Evolutionary conservation across 1,140 invertebrate species (phyloP).

Genomic region (Tetramorium simillimum): DNA sequence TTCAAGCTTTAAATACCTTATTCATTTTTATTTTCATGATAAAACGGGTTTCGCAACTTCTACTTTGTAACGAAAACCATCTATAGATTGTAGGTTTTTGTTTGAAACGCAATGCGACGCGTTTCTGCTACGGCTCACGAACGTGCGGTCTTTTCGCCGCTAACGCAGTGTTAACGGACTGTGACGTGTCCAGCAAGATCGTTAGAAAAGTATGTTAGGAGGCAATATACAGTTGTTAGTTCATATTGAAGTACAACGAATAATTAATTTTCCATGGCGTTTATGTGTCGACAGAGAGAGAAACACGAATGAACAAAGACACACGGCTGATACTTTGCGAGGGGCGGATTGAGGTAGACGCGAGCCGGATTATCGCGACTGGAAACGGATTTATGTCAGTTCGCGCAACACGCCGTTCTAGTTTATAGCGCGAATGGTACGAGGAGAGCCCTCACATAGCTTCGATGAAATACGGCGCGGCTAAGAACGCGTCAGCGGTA

Average conservation of each 20-base stretch:
- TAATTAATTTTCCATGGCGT: slow-evolving; percentile 44
- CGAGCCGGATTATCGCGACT: slow-evolving; percentile 61
- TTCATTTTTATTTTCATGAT: neutral
- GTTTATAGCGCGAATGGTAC: slow-evolving; percentile 69
- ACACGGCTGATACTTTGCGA: neutral
- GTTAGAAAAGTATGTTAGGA: slow-evolving; percentile 29
- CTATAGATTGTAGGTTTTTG: neutral
- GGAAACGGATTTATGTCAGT: slow-evolving; percentile 77
- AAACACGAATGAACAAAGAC: slow-evolving; percentile 3
- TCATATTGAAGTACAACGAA: slow-evolving; percentile 1
- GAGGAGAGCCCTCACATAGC: slow-evolving; percentile 47
- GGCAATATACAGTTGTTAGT: slow-evolving; percentile 26
- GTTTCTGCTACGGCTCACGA: neutral
- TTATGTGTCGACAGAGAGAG: slow-evolving; percentile 18
- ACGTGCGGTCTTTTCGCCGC: neutral
- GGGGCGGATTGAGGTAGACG: slow-evolving; percentile 21
- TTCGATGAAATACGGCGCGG: slow-evolving; percentile 74
- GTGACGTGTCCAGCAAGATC: neutral
- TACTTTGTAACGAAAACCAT: neutral
- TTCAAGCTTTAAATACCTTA: neutral
- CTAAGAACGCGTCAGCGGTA: slow-evolving; percentile 37
- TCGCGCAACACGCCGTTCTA: slow-evolving; percentile 71
- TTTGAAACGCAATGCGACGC: neutral
- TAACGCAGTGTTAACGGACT: slow-evolving; percentile 15
- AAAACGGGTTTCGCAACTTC: neutral